These are phyloP conservation scores for Lingula anatina DNA, from an alignment of 2,888 invertebrate genomes.

Conservation along the genomic window DNA sequence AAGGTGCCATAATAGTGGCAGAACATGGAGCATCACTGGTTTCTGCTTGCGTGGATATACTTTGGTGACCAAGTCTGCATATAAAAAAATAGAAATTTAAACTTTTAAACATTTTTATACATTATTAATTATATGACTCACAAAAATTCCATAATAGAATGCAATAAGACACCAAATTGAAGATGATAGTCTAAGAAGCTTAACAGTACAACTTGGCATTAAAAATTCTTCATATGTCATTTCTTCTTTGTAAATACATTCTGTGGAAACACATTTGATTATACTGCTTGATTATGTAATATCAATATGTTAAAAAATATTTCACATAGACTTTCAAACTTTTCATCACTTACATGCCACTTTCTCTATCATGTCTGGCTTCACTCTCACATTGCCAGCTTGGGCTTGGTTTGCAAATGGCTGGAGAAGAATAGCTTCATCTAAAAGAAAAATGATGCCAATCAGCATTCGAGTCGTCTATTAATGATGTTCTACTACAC, in stretches of 20 bases:
- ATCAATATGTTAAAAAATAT: no score
- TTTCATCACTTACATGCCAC: slow-evolving; percentile 48
- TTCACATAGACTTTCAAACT: no score
- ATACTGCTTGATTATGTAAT: no score
- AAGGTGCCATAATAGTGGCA: slow-evolving; percentile 47
- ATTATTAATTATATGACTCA: background rate
- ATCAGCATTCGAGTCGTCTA: no score
- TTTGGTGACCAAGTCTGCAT: slow-evolving; percentile 35
- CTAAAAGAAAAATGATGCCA: slow-evolving; percentile 24
- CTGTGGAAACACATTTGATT: no score
- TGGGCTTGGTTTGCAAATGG: slow-evolving; percentile 45
- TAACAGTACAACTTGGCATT: no score
- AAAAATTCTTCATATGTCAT: no score
- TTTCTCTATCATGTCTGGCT: slow-evolving; percentile 46
- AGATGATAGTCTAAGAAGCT: no score
- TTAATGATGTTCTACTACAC: no score
- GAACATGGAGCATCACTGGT: slow-evolving; percentile 42
- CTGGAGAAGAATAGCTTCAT: slow-evolving; percentile 36
- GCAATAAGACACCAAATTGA: background rate
- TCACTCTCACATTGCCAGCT: slow-evolving; percentile 40
- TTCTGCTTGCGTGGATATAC: slow-evolving; percentile 45
- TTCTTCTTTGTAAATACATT: no score
- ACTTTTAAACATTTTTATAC: background rate
- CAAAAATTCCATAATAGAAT: background rate
- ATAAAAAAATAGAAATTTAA: slow-evolving; percentile 5